phyloP scores from a whole-genome alignment of 2,113 vertebrate genomes.

The Ivindomyrus marchei region DNA sequence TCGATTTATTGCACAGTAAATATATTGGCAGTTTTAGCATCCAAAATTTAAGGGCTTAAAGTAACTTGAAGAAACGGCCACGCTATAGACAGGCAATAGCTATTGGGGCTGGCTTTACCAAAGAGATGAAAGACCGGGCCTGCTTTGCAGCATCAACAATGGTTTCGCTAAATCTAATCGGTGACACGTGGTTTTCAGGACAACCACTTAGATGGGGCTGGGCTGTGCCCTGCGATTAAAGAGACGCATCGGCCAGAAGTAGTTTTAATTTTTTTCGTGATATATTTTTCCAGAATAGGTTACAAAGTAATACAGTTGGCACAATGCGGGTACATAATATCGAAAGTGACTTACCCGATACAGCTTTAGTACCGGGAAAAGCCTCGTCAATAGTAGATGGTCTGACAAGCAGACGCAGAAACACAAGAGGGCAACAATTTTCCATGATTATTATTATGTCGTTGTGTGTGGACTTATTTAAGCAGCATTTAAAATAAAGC shows the following conservation, averaged over 20 bases:
- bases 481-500: conserved; percentile 31
- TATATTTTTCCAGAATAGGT: neutral
- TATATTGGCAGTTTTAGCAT: neutral
- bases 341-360: neutral
- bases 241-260: neutral
- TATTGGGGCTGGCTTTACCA: neutral
- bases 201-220: neutral
- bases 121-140: neutral
- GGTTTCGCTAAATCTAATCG: neutral
- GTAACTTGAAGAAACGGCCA: neutral
- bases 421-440: conserved; percentile 66
- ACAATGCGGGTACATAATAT: neutral
- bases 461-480: neutral
- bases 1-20: neutral
- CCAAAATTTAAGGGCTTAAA: neutral
- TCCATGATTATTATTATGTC: conserved; percentile 43
- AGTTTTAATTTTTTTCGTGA: neutral
- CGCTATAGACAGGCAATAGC: neutral
- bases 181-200: neutral
- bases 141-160: neutral
- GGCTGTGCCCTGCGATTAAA: neutral
- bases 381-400: conserved; percentile 27
- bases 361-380: neutral
- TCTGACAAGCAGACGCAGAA: conserved; percentile 33
- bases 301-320: neutral